Evolutionary conservation across 2,888 invertebrate genomes (phyloP).

Genomic region (Trichogramma evanescens): DNA sequence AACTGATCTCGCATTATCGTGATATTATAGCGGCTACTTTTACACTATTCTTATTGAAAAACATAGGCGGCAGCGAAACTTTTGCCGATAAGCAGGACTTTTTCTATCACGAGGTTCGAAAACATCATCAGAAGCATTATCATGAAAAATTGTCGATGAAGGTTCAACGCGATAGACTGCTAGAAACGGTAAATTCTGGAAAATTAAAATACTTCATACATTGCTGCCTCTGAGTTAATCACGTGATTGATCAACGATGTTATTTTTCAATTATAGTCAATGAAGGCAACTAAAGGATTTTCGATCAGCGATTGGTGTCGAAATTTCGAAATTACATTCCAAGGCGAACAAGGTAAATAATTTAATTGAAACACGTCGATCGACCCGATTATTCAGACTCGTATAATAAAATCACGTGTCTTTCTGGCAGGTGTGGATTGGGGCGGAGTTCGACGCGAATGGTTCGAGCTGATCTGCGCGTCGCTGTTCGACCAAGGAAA

Average conservation of each 20-base stretch:
- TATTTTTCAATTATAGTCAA: conserved; percentile 50
- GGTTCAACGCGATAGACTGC: conserved; percentile 71
- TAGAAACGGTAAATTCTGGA: conserved; percentile 58
- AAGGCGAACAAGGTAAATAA: conserved; percentile 79
- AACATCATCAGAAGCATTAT: conserved; percentile 78
- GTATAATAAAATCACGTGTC: neutral
- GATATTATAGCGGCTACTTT: conserved; percentile 90
- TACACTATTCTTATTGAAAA: conserved; percentile 82
- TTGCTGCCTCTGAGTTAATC: neutral
- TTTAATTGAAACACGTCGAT: neutral
- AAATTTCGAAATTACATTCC: conserved; percentile 86
- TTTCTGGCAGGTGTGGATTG: conserved; percentile 71
- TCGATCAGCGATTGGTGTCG: conserved; percentile 88
- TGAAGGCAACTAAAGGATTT: conserved; percentile 81
- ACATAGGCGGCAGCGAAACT: conserved; percentile 91
- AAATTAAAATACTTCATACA: conserved; percentile 19
- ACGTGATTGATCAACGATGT: neutral
- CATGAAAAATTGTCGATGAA: conserved; percentile 80
- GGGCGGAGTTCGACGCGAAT: conserved; percentile 89
- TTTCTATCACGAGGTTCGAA: conserved; percentile 68
- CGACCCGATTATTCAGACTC: too few species aligned
- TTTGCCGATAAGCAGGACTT: conserved; percentile 74
- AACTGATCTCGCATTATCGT: conserved; percentile 74
- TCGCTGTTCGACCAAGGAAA: conserved; percentile 78
- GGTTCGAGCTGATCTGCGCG: conserved; percentile 87